phyloP scores from a whole-genome alignment of 1,140 invertebrate species.

The Phortica variegata region DNA sequence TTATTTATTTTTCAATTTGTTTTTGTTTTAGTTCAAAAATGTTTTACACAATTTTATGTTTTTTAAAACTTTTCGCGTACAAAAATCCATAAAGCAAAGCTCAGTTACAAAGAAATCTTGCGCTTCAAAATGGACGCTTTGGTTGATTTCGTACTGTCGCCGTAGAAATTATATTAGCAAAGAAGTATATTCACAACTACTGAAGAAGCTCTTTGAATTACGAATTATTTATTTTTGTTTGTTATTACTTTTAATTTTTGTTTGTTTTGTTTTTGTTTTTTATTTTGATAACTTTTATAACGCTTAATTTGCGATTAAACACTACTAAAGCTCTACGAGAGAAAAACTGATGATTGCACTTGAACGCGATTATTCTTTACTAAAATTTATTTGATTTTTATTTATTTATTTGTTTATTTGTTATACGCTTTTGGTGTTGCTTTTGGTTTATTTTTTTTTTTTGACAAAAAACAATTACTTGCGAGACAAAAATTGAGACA shows the following conservation, averaged over 20 bases:
- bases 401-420: slow-evolving; percentile 1
- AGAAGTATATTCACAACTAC: slow-evolving; percentile 41
- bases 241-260: slow-evolving; percentile 4
- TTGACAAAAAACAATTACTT: too few species aligned
- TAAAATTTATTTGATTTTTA: slow-evolving; percentile 3
- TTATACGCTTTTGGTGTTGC: not conserved
- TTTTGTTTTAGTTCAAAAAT: slow-evolving; percentile 5
- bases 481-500: too few species aligned
- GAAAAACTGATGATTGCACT: slow-evolving; percentile 45
- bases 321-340: slow-evolving; percentile 49
- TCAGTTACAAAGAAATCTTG: too few species aligned
- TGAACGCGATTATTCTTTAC: slow-evolving; percentile 33
- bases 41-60: too few species aligned
- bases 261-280: slow-evolving; percentile 16
- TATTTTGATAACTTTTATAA: slow-evolving; percentile 9
- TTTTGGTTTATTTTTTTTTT: slow-evolving; percentile 1
- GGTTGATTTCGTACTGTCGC: slow-evolving; percentile 9
- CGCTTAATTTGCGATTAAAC: slow-evolving; percentile 14
- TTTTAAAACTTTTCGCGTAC: too few species aligned
- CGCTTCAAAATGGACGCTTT: slow-evolving; percentile 15
- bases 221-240: slow-evolving; percentile 7
- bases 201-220: slow-evolving; percentile 40
- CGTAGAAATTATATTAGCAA: slow-evolving; percentile 1
- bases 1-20: slow-evolving; percentile 1
- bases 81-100: too few species aligned